Percentiles rank a stretch among this genome's conserved stretches.
phyloP scores from a whole-genome alignment of 1,140 invertebrate genomes.

The Myzus persicae region DNA sequence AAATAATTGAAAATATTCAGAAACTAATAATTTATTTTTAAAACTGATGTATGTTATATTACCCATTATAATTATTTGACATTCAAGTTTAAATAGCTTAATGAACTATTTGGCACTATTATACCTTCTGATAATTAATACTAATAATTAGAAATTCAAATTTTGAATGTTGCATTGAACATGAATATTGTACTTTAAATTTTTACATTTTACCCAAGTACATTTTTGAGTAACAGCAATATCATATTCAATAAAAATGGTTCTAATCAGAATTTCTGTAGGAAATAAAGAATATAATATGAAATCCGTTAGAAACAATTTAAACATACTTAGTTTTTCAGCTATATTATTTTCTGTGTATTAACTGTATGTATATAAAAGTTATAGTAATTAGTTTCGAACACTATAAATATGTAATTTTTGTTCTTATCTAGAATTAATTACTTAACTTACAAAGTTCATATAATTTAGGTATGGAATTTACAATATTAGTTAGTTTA shows the following conservation, averaged over 20 bases:
- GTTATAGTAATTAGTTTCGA: background rate
- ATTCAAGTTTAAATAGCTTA: background rate
- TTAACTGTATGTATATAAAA: background rate
- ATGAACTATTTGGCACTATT: background rate
- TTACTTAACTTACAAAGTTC: background rate
- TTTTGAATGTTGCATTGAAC: background rate
- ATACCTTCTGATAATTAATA: background rate
- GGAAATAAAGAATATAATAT: background rate
- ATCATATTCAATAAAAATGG: background rate
- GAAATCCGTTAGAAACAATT: background rate
- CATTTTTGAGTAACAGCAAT: background rate
- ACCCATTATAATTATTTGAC: background rate
- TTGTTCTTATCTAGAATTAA: conserved; percentile 19
- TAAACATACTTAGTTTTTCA: background rate
- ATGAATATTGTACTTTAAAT: background rate
- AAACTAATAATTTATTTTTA: background rate
- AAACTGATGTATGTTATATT: background rate
- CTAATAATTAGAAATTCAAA: background rate
- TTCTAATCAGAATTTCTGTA: background rate
- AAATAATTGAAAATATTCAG: background rate
- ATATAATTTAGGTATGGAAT: background rate
- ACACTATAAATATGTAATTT: background rate
- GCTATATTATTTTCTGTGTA: background rate
- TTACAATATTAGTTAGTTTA: background rate
- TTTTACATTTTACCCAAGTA: background rate